phyloP scores from a whole-genome alignment of 2,113 vertebrate genomes.

The Pseudolaguvia tuberculata region DNA sequence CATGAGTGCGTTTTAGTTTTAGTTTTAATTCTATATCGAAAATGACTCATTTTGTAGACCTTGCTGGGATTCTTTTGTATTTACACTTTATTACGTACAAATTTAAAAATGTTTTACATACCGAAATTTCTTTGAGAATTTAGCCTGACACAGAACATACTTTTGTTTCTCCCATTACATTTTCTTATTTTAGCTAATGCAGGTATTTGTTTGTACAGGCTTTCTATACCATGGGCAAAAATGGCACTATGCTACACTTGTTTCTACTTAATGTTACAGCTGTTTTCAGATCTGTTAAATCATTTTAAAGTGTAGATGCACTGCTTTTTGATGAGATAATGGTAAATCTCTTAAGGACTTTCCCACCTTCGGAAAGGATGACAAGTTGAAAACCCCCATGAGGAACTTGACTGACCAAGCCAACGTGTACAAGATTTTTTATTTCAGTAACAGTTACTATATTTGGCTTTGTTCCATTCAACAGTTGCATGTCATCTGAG shows the following conservation, averaged over 20 bases:
- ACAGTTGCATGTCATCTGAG: constrained; percentile 27
- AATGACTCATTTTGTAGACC: not conserved
- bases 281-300: not conserved
- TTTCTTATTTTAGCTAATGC: no score
- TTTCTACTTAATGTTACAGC: not conserved
- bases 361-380: constrained; percentile 1
- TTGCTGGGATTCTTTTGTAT: no score
- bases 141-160: no score
- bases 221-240: not conserved
- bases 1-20: no score
- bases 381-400: constrained; percentile 32
- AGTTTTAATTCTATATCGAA: not conserved
- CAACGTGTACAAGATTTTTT: not conserved
- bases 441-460: constrained; percentile 14
- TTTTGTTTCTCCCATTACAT: no score
- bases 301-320: not conserved
- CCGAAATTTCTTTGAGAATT: no score
- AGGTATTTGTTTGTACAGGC: not conserved
- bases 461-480: constrained; percentile 8
- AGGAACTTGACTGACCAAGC: constrained; percentile 4
- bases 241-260: not conserved
- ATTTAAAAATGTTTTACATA: no score
- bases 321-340: not conserved
- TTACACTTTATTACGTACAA: no score
- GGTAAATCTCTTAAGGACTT: constrained; percentile 3